Percentiles rank a stretch among this genome's conserved stretches.
These are phyloP conservation scores for Platycheirus albimanus DNA, from an alignment of 2,888 invertebrate species.

Conservation along the genomic window DNA sequence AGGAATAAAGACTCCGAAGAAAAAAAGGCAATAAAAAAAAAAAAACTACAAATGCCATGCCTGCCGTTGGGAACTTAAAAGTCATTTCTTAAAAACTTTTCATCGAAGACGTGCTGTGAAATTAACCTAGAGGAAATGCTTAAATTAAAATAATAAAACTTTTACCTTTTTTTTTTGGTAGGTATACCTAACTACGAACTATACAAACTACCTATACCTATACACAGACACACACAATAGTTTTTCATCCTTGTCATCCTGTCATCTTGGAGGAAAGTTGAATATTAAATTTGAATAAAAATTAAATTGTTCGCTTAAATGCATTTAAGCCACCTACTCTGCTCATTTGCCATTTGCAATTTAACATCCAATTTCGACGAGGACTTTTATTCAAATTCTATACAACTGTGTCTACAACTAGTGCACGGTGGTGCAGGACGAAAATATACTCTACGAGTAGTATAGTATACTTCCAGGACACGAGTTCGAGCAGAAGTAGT, in stretches of 20 bases:
- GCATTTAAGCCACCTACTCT: constrained; percentile 40
- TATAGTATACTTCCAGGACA: not conserved
- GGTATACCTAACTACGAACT: no score
- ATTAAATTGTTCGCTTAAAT: constrained; percentile 29
- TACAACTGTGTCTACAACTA: constrained; percentile 5
- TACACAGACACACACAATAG: no score
- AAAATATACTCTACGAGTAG: no score
- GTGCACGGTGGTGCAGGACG: no score
- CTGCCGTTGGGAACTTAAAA: no score
- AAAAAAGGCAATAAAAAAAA: no score
- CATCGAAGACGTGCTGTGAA: not conserved
- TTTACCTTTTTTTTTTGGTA: no score
- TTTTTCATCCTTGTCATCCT: not conserved
- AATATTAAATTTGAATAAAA: constrained; percentile 52
- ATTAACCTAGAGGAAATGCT: not conserved
- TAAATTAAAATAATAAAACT: not conserved
- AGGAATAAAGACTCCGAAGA: no score
- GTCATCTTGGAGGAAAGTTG: constrained; percentile 29
- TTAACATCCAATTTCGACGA: constrained; percentile 38
- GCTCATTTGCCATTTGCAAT: constrained; percentile 22
- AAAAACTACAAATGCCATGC: no score
- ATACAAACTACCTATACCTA: no score
- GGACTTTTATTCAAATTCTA: constrained; percentile 29
- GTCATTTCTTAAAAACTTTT: not conserved
- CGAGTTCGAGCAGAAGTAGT: not conserved